These are phyloP conservation scores for Beaufortia kweichowensis DNA, from an alignment of 2,113 vertebrate species.

Conservation along the genomic window DNA sequence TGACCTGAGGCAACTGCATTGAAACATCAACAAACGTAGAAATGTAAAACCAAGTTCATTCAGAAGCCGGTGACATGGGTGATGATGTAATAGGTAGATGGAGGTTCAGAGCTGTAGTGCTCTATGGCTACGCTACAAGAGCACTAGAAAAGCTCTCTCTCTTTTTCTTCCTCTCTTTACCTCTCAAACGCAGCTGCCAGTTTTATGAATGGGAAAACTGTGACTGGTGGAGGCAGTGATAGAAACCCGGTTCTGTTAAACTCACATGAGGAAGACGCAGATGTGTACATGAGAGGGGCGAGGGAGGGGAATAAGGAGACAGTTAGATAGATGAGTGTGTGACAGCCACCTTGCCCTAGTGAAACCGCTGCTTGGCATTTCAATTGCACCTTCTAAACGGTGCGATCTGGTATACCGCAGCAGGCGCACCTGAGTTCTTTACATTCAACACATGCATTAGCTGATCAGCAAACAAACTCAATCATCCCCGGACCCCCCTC, in stretches of 20 bases:
- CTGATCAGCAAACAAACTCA: constrained; percentile 58
- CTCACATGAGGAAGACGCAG: constrained; percentile 8
- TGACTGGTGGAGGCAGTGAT: constrained; percentile 38
- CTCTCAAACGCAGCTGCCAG: constrained; percentile 27
- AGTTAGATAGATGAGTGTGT: background rate
- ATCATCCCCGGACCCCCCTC: constrained; percentile 52
- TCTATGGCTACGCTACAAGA: constrained; percentile 27
- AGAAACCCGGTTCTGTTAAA: constrained; percentile 3
- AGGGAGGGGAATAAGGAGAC: constrained; percentile 10
- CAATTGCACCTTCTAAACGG: background rate
- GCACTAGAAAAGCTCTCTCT: constrained; percentile 22
- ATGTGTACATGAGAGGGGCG: background rate
- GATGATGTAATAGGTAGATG: constrained; percentile 37
- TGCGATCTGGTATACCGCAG: constrained; percentile 14
- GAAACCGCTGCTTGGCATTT: constrained; percentile 6
- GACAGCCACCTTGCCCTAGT: background rate
- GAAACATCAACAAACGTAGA: background rate
- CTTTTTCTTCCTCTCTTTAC: constrained; percentile 1
- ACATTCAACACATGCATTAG: constrained; percentile 49
- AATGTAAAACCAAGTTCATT: constrained; percentile 19
- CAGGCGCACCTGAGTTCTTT: constrained; percentile 25
- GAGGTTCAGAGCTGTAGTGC: constrained; percentile 24
- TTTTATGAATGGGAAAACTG: constrained; percentile 50
- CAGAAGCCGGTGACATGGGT: constrained; percentile 7
- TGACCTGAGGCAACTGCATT: background rate